Percentiles rank a stretch among this genome's conserved stretches.
Evolutionary conservation across 2,797 vertebrate species (phyloP).

Genomic region (Todus mexicanus): DNA sequence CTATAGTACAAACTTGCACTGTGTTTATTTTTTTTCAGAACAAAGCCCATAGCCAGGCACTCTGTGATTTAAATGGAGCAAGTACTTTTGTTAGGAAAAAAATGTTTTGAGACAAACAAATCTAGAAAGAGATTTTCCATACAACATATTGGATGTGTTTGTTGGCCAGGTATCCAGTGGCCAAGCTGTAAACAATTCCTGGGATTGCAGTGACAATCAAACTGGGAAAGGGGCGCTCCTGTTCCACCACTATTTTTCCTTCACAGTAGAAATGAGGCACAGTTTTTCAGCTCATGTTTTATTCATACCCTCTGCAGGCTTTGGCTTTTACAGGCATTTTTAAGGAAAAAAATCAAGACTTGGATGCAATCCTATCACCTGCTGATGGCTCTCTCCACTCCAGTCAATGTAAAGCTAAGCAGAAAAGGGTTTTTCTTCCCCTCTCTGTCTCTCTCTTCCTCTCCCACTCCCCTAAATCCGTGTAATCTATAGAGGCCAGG

Average conservation of each 20-base stretch:
- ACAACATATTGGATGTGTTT: not conserved
- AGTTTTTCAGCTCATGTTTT: not conserved
- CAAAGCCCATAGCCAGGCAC: not conserved
- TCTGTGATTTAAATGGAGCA: not conserved
- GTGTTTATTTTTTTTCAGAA: not conserved
- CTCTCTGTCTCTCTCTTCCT: not conserved
- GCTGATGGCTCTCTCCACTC: not conserved
- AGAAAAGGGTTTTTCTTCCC: not conserved
- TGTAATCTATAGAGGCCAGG: not conserved
- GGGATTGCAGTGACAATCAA: not conserved
- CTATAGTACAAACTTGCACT: not conserved
- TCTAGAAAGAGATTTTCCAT: not conserved
- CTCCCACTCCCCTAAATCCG: not conserved
- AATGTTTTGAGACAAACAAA: not conserved
- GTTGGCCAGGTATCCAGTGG: not conserved
- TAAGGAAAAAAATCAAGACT: not conserved
- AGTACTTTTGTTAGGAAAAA: not conserved
- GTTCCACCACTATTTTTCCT: not conserved
- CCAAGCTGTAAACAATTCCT: not conserved
- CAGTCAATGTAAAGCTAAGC: not conserved
- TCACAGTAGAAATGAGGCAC: not conserved
- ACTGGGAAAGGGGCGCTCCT: not conserved
- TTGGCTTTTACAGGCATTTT: not conserved
- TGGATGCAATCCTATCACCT: conserved; percentile 10
- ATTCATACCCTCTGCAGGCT: not conserved